Conservation (phyloP, 2,888 invertebrate genomes). For the Caenorhabditis afra region DNA sequence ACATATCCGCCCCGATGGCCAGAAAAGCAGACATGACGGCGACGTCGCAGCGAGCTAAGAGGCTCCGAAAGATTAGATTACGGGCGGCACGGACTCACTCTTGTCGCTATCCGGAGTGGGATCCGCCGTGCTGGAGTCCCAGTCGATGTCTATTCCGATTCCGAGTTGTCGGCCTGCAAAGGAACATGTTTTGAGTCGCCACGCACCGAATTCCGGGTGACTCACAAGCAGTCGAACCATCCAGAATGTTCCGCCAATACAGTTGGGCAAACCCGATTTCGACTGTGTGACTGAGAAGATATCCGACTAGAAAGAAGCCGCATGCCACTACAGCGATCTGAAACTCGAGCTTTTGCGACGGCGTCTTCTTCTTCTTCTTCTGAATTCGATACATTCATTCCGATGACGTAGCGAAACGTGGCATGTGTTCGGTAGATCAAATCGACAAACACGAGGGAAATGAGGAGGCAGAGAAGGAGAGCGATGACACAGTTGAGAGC, state of each 20-base stretch:
- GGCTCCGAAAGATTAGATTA: not conserved
- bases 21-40: not conserved
- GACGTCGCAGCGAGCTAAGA: constrained; percentile 14
- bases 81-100: not conserved
- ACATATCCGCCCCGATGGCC: constrained; percentile 25
- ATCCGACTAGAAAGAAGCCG: constrained; percentile 31
- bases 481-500: constrained; percentile 21
- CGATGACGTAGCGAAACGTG: constrained; percentile 44
- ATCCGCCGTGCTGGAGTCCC: no score
- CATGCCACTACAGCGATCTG: constrained; percentile 36
- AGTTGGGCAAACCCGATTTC: constrained; percentile 28
- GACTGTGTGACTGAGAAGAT: constrained; percentile 22
- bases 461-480: constrained; percentile 8
- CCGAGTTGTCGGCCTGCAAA: constrained; percentile 5
- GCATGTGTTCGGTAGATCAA: constrained; percentile 3
- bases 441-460: constrained; percentile 17
- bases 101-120: not conserved
- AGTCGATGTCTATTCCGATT: not conserved
- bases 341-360: not conserved
- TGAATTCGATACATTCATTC: constrained; percentile 20
- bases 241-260: not conserved
- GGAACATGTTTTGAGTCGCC: not conserved
- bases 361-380: no score
- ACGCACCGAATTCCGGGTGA: not conserved
- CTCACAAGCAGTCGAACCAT: not conserved